Percentiles rank a stretch among this genome's conserved stretches.
Evolutionary conservation across 2,888 invertebrate species (phyloP).

Genomic region (Aethes cnicana): DNA sequence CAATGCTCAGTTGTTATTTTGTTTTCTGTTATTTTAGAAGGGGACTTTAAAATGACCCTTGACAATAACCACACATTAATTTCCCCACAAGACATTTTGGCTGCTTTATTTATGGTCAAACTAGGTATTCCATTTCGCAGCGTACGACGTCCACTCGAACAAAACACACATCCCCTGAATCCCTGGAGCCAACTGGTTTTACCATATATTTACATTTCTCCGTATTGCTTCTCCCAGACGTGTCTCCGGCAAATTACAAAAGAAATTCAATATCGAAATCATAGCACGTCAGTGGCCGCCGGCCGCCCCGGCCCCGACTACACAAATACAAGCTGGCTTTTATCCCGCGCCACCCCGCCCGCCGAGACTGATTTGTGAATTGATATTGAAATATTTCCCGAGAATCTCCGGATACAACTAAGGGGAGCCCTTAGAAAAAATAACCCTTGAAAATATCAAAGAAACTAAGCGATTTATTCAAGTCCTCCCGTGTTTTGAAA

Average conservation of each 20-base stretch:
- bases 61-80: too few relatives aligned
- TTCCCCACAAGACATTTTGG: too few relatives aligned
- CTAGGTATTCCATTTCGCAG: too few relatives aligned
- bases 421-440: neutral
- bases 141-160: too few relatives aligned
- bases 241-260: constrained; percentile 12
- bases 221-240: neutral
- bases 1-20: too few relatives aligned
- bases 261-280: constrained; percentile 26
- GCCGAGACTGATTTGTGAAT: neutral
- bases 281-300: constrained; percentile 9
- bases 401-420: neutral
- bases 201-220: constrained; percentile 11
- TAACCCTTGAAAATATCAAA: neutral
- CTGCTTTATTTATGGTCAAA: too few relatives aligned
- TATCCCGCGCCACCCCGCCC: constrained; percentile 3
- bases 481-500: neutral
- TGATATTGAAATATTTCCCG: constrained; percentile 18
- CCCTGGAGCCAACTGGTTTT: neutral
- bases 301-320: neutral
- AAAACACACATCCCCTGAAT: neutral
- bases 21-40: too few relatives aligned
- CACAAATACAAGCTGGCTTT: constrained; percentile 10
- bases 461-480: neutral
- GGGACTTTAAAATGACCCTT: too few relatives aligned